Percentiles rank a stretch among this genome's conserved stretches.
Conservation (phyloP, 2,888 invertebrate species). For the Theretra japonica region DNA sequence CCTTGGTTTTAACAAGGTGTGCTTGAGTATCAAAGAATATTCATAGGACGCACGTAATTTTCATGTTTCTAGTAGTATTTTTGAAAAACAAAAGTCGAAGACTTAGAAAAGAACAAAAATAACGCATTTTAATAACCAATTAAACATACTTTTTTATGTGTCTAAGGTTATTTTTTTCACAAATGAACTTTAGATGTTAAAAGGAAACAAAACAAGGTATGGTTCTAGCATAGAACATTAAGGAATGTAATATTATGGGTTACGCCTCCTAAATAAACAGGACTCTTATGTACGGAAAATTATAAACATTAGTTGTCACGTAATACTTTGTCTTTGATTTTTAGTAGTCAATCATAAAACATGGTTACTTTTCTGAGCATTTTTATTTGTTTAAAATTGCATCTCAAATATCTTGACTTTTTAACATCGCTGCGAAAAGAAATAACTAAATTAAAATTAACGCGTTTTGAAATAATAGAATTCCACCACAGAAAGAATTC, state of each 20-base stretch:
- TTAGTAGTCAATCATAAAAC: neutral
- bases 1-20: conserved; percentile 48
- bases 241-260: too few species aligned
- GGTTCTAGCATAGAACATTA: neutral
- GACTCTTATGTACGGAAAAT: too few species aligned
- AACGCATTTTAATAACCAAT: too few species aligned
- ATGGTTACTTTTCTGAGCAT: neutral
- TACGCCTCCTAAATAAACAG: too few species aligned
- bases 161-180: neutral
- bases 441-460: conserved; percentile 20
- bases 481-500: conserved; percentile 32
- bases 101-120: too few species aligned
- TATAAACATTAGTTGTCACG: too few species aligned
- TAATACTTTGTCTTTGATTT: neutral
- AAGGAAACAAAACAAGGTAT: neutral
- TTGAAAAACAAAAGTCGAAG: too few species aligned
- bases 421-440: neutral
- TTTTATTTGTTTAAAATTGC: conserved; percentile 1
- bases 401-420: conserved; percentile 26
- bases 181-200: neutral
- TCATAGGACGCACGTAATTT: neutral
- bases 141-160: neutral
- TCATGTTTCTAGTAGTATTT: neutral
- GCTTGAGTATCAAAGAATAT: conserved; percentile 31
- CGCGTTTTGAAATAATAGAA: conserved; percentile 26